A percentile compares a stretch with the other conserved stretches of the same genome.
Evolutionary conservation across 2,888 invertebrate species (phyloP).

Genomic region (Heliconius hortense): DNA sequence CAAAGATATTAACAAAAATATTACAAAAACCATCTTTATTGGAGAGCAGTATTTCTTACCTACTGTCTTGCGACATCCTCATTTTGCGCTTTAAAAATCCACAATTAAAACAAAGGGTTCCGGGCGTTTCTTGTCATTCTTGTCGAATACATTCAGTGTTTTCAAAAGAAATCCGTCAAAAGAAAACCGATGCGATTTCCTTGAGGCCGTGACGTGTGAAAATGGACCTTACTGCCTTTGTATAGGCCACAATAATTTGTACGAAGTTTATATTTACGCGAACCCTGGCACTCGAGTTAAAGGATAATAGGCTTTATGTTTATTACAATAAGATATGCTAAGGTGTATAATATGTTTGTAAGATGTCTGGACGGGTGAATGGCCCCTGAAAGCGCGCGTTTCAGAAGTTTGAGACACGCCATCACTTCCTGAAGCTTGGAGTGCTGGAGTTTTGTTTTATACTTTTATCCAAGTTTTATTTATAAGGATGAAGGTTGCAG

Average conservation of each 20-base stretch:
- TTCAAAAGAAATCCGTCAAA: conserved; percentile 57
- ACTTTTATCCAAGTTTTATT: conserved; percentile 35
- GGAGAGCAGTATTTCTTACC: neutral
- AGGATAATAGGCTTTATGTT: conserved; percentile 51
- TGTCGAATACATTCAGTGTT: conserved; percentile 51
- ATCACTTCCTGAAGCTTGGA: conserved; percentile 63
- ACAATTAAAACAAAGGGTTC: conserved; percentile 44
- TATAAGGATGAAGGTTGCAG: conserved; percentile 25
- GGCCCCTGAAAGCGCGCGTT: conserved; percentile 70
- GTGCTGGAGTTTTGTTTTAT: conserved; percentile 55
- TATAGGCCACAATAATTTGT: conserved; percentile 33
- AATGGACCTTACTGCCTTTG: conserved; percentile 37
- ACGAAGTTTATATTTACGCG: conserved; percentile 43
- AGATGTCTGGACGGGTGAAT: conserved; percentile 64
- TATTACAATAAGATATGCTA: conserved; percentile 44
- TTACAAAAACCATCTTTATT: neutral
- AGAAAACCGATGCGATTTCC: conserved; percentile 52
- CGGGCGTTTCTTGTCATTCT: conserved; percentile 47
- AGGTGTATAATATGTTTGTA: conserved; percentile 43
- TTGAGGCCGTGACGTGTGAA: conserved; percentile 33
- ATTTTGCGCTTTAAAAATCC: conserved; percentile 34
- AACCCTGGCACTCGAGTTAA: conserved; percentile 37
- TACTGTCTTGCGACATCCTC: conserved; percentile 29
- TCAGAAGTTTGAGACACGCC: conserved; percentile 71
- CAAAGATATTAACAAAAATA: neutral